Conservation (phyloP, 2,113 vertebrate genomes). For the Elanus axillaris region DNA sequence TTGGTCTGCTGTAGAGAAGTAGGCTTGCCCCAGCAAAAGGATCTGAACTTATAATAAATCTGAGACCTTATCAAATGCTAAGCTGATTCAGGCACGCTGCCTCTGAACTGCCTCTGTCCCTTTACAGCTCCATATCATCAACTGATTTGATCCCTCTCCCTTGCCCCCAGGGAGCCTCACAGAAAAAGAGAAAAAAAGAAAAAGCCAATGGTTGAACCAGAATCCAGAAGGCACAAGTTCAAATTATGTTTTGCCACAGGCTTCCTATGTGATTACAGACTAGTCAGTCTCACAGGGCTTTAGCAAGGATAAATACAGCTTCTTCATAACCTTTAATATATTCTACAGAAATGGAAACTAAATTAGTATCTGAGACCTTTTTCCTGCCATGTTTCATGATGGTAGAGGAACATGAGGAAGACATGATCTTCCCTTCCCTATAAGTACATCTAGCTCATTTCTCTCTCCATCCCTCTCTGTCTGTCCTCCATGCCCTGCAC, state of each 20-base stretch:
- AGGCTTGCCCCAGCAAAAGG: neutral
- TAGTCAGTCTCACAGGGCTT: neutral
- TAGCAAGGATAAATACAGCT: neutral
- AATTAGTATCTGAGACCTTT: neutral
- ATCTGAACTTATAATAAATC: neutral
- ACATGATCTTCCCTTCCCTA: neutral
- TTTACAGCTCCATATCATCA: neutral
- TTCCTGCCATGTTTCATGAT: neutral
- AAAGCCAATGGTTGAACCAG: neutral
- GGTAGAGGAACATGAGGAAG: neutral
- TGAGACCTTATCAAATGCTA: neutral
- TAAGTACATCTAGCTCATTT: neutral
- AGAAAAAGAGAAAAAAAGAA: neutral
- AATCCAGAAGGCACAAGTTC: neutral
- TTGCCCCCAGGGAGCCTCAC: neutral
- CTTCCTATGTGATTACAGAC: conserved; percentile 31
- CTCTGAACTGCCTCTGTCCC: neutral
- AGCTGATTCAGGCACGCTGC: neutral
- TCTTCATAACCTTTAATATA: neutral
- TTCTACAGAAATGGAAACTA: neutral
- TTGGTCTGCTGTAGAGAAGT: neutral
- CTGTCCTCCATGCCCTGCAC: neutral
- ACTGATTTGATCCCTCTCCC: neutral
- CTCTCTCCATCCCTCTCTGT: neutral
- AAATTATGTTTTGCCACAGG: conserved; percentile 6